phyloP scores from a whole-genome alignment of 1,140 invertebrate genomes.

The Anagrus nilaparvatae region DNA sequence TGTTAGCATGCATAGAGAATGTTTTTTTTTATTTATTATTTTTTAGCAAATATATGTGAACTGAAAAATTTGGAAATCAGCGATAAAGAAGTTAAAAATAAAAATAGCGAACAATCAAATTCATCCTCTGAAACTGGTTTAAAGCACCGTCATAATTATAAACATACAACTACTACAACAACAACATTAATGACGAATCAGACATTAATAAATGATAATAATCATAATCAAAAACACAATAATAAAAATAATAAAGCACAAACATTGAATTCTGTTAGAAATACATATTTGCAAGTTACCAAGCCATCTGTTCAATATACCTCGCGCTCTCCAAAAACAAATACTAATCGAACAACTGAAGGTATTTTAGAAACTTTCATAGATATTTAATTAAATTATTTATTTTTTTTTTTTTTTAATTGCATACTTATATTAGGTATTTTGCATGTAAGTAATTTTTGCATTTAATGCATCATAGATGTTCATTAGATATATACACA shows the following conservation, averaged over 20 bases:
- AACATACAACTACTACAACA: constrained; percentile 20
- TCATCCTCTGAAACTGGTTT: too few species aligned
- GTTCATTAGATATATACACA: too few species aligned
- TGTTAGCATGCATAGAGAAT: constrained; percentile 34
- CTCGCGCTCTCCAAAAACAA: constrained; percentile 35
- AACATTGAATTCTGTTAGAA: constrained; percentile 29
- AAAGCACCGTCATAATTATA: constrained; percentile 13
- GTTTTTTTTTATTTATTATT: constrained; percentile 39
- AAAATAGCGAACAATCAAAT: not conserved
- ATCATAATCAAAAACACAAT: constrained; percentile 28
- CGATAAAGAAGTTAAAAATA: constrained; percentile 26
- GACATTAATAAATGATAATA: constrained; percentile 24
- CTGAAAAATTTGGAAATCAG: constrained; percentile 41
- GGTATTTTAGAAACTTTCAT: constrained; percentile 30
- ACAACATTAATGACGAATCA: constrained; percentile 26
- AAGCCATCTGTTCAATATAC: constrained; percentile 29
- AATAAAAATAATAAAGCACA: constrained; percentile 33
- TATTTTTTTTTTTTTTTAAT: constrained; percentile 17
- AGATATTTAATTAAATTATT: constrained; percentile 3
- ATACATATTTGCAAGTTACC: constrained; percentile 32
- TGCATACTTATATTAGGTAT: too few species aligned
- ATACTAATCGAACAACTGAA: constrained; percentile 31
- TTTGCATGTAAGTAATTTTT: too few species aligned
- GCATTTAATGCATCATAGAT: too few species aligned
- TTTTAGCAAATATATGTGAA: constrained; percentile 41